Evolutionary conservation across 2,888 invertebrate species (phyloP), one percentile per base, ranked within the genome.

Genomic region (Ctenicera cuprea): DNA sequence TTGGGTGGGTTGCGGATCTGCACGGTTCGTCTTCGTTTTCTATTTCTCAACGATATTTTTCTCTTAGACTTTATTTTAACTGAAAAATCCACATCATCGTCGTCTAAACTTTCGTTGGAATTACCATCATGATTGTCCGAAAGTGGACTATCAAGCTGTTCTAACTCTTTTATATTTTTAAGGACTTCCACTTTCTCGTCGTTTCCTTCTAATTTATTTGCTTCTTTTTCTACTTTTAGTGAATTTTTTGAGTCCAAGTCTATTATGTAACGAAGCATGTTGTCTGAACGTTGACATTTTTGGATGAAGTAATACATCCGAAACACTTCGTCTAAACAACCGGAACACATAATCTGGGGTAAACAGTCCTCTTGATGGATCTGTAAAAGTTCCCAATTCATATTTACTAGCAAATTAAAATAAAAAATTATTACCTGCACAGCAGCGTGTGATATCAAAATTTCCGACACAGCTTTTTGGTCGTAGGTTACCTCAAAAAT

Each of bases 271-370:
- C 71, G 67, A n/a, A 75, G 50, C 11, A 50, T n/a, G 3, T 18
- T 18, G 33, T 75, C 67, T 1, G 74, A 67, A 3, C 48, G 57
- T 33, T 74, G 65, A 18, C 72, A 76, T 69, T 76, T 76, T 48
- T 65, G 57, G 20, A 69, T 63, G 64, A 75, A 75, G 4, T 50
- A 48, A 20, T 70, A 63, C 30, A 52, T 18, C 64, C 59, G 54
- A 9, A 75, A 69, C 33, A 75, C 43, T n/a, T 73, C 70, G 4
- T 41, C 16, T 54, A 73, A 61, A 57, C 75, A 75, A 14, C 30
- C 62, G 12, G 38, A 18, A 63, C 76, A 76, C 20, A 76, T 76
- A 30, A 71, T 68, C 54, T 76, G 65, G 8, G 76, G 76, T 26
- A 76, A 61, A 30, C 54, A 14, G 45, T 76, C 72, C 14, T 72